Percentiles rank a stretch among this genome's conserved stretches.
Conservation (phyloP, 2,888 invertebrate genomes). For the Anthoptus insignis region DNA sequence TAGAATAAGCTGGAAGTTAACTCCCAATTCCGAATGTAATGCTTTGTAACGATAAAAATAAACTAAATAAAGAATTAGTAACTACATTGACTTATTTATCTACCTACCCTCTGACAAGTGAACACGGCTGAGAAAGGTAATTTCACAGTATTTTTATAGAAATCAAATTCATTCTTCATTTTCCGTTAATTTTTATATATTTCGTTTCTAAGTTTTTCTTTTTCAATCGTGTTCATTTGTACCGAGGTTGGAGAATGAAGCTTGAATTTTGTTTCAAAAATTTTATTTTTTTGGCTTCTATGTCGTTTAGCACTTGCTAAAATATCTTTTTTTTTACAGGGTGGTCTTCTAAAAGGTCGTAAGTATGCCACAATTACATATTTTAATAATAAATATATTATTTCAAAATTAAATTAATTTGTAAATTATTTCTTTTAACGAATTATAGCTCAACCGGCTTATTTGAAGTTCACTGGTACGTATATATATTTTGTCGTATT, state of each 20-base stretch:
- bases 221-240: constrained; percentile 73
- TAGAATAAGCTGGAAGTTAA: background rate
- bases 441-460: constrained; percentile 66
- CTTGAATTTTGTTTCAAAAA: constrained; percentile 55
- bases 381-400: background rate
- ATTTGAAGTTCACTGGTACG: constrained; percentile 67
- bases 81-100: constrained; percentile 43
- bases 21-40: background rate
- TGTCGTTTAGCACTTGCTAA: background rate
- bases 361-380: constrained; percentile 35
- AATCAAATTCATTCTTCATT: constrained; percentile 68
- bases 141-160: constrained; percentile 38
- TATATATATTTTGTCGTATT: constrained; percentile 6
- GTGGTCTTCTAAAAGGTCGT: constrained; percentile 57
- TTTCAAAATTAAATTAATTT: constrained; percentile 32
- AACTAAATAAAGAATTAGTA: constrained; percentile 57
- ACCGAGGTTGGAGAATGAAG: constrained; percentile 72
- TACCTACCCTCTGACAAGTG: constrained; percentile 62
- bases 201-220: constrained; percentile 17
- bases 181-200: constrained; percentile 56
- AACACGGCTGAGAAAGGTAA: constrained; percentile 72
- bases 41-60: constrained; percentile 38
- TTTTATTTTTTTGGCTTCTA: background rate
- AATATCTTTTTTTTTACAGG: constrained; percentile 58
- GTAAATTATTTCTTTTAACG: background rate